Evolutionary conservation across 2,797 vertebrate genomes (phyloP).

Genomic region (Cichlasoma orientale): DNA sequence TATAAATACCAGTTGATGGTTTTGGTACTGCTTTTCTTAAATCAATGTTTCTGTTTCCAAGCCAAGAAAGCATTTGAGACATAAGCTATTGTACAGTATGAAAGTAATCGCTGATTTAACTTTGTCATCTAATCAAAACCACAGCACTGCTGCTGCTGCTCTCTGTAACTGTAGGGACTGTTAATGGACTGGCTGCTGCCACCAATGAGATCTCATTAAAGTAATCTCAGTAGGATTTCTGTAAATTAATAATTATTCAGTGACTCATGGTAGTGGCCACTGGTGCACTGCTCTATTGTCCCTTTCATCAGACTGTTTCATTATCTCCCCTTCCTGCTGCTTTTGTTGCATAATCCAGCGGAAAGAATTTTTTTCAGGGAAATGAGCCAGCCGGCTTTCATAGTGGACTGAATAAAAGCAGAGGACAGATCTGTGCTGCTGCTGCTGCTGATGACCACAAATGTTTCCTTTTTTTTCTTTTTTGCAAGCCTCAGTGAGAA

Average conservation of each 20-base stretch:
- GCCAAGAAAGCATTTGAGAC: not conserved
- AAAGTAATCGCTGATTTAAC: not conserved
- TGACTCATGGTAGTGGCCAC: slow-evolving; percentile 41
- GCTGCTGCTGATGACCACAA: slow-evolving; percentile 7
- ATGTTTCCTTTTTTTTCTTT: not conserved
- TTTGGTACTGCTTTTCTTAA: slow-evolving; percentile 12
- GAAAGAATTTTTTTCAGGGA: slow-evolving; percentile 53
- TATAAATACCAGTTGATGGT: not conserved
- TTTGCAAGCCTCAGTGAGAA: not conserved
- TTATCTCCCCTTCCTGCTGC: slow-evolving; percentile 70
- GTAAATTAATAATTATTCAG: slow-evolving; percentile 49
- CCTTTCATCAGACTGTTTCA: slow-evolving; percentile 58
- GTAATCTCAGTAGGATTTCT: slow-evolving; percentile 31
- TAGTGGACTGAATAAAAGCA: slow-evolving; percentile 45
- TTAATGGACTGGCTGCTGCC: not conserved
- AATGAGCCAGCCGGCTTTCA: slow-evolving; percentile 57
- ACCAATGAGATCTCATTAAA: slow-evolving; percentile 21
- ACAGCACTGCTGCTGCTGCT: not conserved
- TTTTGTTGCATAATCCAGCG: slow-evolving; percentile 69
- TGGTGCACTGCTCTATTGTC: slow-evolving; percentile 47
- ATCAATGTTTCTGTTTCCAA: not conserved
- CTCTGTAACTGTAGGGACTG: not conserved
- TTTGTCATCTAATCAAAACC: slow-evolving; percentile 4
- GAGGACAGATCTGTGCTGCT: slow-evolving; percentile 26
- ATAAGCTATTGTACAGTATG: not conserved